Conservation (phyloP, 1,140 invertebrate genomes). For the Tetramorium parvispinum region DNA sequence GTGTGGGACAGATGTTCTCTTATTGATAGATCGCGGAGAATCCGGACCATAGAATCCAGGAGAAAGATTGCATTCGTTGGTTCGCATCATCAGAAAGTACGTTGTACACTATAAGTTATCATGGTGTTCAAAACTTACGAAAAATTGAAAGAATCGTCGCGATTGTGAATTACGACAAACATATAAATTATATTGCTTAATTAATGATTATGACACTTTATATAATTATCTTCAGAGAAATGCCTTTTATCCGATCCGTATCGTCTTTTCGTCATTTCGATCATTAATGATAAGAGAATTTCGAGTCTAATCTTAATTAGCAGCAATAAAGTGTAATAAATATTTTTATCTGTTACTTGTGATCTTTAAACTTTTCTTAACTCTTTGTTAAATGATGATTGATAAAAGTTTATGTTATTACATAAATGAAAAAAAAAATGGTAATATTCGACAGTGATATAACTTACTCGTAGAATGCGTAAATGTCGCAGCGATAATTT, state of each 20-base stretch:
- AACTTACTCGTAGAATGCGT: background rate
- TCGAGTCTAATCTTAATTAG: background rate
- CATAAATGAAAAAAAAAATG: background rate
- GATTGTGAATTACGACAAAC: background rate
- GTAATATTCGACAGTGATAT: background rate
- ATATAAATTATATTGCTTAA: slow-evolving; percentile 9
- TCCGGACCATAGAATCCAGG: slow-evolving; percentile 9
- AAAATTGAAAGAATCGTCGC: background rate
- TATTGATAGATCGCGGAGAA: slow-evolving; percentile 9
- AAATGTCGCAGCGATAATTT: slow-evolving; percentile 15
- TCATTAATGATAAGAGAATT: background rate
- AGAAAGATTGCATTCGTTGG: background rate
- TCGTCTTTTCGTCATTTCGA: background rate
- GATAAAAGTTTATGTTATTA: background rate
- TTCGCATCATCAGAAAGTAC: slow-evolving; percentile 7
- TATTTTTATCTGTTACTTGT: background rate
- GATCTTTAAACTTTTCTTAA: background rate
- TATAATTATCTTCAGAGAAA: background rate
- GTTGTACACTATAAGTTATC: background rate
- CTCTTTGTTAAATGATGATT: background rate
- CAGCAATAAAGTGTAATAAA: too few relatives aligned
- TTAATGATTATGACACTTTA: background rate
- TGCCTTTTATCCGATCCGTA: background rate
- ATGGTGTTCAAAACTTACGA: background rate
- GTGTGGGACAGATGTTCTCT: slow-evolving; percentile 64